These are phyloP conservation scores for Urophycis tenuis DNA, from an alignment of 2,797 vertebrate genomes.

Conservation along the genomic window DNA sequence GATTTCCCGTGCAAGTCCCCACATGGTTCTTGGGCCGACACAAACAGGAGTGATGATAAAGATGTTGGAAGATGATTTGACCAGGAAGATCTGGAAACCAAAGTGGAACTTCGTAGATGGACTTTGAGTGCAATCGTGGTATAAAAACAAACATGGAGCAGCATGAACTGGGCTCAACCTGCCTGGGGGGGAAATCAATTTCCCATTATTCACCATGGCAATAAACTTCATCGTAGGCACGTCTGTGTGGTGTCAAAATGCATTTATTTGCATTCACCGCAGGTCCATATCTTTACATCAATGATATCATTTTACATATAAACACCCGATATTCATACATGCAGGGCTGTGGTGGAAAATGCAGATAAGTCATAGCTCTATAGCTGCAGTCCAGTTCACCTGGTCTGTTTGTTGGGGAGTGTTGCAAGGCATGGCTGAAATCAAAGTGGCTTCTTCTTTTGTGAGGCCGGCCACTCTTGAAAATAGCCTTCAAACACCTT, in stretches of 20 bases:
- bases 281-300: not conserved
- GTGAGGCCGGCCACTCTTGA: slow-evolving; percentile 36
- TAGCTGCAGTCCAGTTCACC: not conserved
- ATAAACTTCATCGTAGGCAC: not conserved
- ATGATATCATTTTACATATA: not conserved
- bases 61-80: not conserved
- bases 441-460: slow-evolving; percentile 57
- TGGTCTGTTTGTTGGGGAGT: not conserved
- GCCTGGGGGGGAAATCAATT: too few relatives aligned
- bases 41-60: not conserved
- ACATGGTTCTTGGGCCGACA: not conserved
- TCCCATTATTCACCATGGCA: too few relatives aligned
- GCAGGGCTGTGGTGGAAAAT: not conserved
- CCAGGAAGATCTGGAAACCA: not conserved
- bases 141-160: not conserved
- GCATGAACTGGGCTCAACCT: not conserved
- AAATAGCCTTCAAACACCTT: slow-evolving; percentile 64
- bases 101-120: not conserved
- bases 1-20: not conserved
- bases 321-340: not conserved
- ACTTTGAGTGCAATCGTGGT: not conserved
- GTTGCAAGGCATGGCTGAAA: slow-evolving; percentile 20
- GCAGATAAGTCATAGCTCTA: not conserved
- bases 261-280: not conserved
- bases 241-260: too few relatives aligned